phyloP scores from a whole-genome alignment of 2,797 vertebrate species.

The Falco columbarius region DNA sequence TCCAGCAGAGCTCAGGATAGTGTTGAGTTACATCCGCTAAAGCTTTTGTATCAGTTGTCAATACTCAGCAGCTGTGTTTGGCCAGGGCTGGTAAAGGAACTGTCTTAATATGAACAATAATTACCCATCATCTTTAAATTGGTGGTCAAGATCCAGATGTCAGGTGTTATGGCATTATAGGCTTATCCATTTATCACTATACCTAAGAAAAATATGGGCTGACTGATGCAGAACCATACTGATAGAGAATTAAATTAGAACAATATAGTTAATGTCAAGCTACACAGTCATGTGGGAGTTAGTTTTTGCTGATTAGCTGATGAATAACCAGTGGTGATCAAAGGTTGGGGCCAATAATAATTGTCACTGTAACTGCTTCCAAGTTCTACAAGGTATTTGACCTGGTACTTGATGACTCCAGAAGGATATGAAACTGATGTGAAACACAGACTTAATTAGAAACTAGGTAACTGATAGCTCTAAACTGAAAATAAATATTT shows the following conservation, averaged over 20 bases:
- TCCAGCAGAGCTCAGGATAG: neutral
- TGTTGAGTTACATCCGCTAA: neutral
- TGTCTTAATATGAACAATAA: neutral
- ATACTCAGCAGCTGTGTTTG: neutral
- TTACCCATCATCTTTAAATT: neutral
- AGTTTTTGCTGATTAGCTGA: neutral
- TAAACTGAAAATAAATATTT: neutral
- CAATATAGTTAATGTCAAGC: neutral
- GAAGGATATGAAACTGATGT: neutral
- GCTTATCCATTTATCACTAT: neutral
- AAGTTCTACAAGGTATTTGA: neutral
- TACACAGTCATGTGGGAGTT: neutral
- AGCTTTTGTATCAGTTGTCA: neutral
- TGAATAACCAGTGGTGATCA: neutral
- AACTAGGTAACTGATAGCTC: neutral
- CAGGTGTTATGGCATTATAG: neutral
- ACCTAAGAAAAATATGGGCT: neutral
- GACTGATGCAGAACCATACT: neutral
- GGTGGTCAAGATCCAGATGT: neutral
- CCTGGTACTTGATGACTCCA: neutral
- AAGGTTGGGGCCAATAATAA: neutral
- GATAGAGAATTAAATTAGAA: neutral
- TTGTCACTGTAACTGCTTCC: neutral
- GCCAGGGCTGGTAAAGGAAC: constrained; percentile 12
- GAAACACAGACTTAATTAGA: neutral